Conservation (phyloP, 1,140 invertebrate species). For the Leptestheria dahalacensis region DNA sequence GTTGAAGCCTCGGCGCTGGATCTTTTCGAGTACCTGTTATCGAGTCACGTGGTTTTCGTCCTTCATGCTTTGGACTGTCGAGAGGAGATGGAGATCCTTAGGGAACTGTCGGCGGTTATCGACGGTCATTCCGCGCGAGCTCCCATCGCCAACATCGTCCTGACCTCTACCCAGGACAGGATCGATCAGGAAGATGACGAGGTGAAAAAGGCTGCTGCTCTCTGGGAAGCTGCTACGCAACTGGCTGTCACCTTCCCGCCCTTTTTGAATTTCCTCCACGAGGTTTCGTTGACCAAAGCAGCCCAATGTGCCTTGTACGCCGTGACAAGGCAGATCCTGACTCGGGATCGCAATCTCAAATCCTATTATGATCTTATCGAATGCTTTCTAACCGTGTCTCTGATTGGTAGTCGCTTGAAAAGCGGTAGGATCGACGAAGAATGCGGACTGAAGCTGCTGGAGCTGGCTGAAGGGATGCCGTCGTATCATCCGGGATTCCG, state of each 20-base stretch:
- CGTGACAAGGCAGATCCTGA: not conserved
- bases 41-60: not conserved
- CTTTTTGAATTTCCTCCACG: not conserved
- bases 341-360: not conserved
- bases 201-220: not conserved
- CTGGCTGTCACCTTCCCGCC: conserved; percentile 2
- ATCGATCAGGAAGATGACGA: not conserved
- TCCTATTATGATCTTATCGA: not conserved
- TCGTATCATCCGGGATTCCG: not conserved
- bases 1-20: not conserved
- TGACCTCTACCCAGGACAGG: not conserved
- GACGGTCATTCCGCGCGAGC: not conserved
- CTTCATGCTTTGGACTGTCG: not conserved
- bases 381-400: not conserved
- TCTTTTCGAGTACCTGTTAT: conserved; percentile 1
- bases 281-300: not conserved
- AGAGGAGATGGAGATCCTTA: not conserved
- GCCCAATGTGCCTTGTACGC: not conserved
- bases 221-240: conserved; percentile 1
- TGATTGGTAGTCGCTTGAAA: not conserved
- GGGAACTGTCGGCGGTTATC: not conserved
- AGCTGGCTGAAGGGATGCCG: not conserved
- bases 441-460: not conserved
- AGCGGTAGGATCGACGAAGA: no score
- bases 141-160: not conserved